phyloP scores from a whole-genome alignment of 1,140 invertebrate genomes.

The Aphis gossypii region DNA sequence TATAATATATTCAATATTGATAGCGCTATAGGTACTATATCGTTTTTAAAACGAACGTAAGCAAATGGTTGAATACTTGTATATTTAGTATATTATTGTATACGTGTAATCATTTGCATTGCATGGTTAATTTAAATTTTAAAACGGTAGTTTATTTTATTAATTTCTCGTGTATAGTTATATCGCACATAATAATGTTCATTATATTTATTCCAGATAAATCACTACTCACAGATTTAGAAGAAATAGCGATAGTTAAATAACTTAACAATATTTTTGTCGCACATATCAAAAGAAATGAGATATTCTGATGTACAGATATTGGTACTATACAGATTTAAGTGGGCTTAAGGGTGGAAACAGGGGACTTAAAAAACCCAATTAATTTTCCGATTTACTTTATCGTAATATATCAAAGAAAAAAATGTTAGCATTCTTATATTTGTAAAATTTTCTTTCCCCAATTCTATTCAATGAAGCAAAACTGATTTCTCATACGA shows the following conservation, averaged over 20 bases:
- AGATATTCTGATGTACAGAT: background rate
- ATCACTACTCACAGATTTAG: background rate
- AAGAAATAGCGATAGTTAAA: background rate
- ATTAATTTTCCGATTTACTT: background rate
- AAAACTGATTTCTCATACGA: background rate
- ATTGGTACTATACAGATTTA: background rate
- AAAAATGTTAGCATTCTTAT: background rate
- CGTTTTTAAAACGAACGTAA: background rate
- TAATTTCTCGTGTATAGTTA: background rate
- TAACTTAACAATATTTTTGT: background rate
- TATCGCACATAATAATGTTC: background rate
- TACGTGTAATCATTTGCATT: background rate
- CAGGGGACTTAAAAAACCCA: background rate
- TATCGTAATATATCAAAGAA: background rate
- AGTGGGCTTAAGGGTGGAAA: background rate
- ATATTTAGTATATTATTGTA: background rate
- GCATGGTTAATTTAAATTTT: background rate
- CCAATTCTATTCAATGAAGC: background rate
- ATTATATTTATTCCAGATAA: background rate
- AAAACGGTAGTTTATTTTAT: background rate
- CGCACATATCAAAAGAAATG: background rate
- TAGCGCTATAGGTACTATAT: background rate
- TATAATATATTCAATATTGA: too few relatives aligned
- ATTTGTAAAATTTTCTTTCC: too few relatives aligned
- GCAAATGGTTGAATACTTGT: background rate